Base-by-base conservation (phyloP, 2,888 invertebrate species). In the Catocala fraxini region DNA sequence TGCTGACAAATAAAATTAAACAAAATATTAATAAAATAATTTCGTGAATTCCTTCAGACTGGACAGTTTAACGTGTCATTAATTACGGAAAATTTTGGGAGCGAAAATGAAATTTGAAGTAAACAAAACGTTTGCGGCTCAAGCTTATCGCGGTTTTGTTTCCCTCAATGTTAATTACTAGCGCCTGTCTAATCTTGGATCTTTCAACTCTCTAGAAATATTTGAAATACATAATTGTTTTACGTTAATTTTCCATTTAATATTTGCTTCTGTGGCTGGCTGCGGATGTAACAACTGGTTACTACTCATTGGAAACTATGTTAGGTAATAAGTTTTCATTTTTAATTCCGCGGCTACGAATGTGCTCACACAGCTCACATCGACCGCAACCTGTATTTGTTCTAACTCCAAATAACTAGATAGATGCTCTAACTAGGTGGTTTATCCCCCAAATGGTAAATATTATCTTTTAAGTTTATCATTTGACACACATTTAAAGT, bases 151-250 rank as follows among this genome's bases (percentile, higher is more conserved):
- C 41, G 63, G 68, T 69, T 68, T 71, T 68, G 71, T 73, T 72
- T 56, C 65, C 65, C 65, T 58, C 60, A 59, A 56, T 67, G 65
- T 73, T 81, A 81, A 80, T 82, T 81, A 73, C 71, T 63, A 53
- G 63, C 62, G 57, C 45, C 51, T 64, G 55, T 54, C 56, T 47
- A 64, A 57, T 60, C 58, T 67, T 63, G 65, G 25, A 51, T 6
- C 25, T 51, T 63, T 62, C 12, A 56, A 49, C 51, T 57, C 59
- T 65, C 56, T 64, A 46, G 35, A 56, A 55, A 59, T 59, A 59
- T 57, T 61, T 59, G 9, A 48, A 34, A 34, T 34, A n/a, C n/a
- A n/a, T n/a, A 34, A 48, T 10, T 10, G 12, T 48, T 33, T 48
- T 33, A 10, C 9, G n/a, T 47, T 13, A 1, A 10, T 47, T 2